Percentiles rank a stretch among this genome's conserved stretches.
phyloP scores from a whole-genome alignment of 2,113 vertebrate genomes.

The Ciconia stormi region DNA sequence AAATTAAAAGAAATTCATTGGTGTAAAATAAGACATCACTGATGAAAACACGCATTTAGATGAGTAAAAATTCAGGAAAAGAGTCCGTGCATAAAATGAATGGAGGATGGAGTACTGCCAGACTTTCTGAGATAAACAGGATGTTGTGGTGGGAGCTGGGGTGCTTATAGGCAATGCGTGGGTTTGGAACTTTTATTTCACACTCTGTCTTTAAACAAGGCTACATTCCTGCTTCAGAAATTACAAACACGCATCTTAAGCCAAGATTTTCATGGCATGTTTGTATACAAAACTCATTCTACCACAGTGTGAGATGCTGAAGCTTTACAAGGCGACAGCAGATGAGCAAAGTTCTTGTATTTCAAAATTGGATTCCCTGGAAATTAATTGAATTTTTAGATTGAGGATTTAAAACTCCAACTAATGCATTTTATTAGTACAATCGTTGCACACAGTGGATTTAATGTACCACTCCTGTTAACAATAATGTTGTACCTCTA shows the following conservation, averaged over 20 bases:
- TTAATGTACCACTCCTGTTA: background rate
- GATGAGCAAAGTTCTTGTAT: background rate
- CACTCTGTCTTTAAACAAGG: background rate
- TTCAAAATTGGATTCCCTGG: background rate
- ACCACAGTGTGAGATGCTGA: background rate
- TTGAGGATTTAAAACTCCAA: background rate
- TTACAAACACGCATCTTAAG: background rate
- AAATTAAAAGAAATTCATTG: background rate
- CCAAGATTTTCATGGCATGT: background rate
- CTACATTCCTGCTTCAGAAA: background rate
- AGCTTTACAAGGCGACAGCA: background rate
- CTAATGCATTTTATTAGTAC: background rate
- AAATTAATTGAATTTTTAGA: background rate
- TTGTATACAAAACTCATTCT: background rate
- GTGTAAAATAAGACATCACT: background rate
- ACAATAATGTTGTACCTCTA: background rate
- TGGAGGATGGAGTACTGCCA: background rate
- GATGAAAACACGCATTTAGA: background rate
- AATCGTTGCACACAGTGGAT: background rate
- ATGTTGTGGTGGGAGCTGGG: background rate
- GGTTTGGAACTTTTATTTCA: background rate
- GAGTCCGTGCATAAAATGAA: background rate
- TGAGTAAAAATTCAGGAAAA: background rate
- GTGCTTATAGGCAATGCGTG: fast-evolving
- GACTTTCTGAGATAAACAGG: background rate